Base-by-base conservation (phyloP, 2,797 vertebrate species). In the Anabas testudineus region DNA sequence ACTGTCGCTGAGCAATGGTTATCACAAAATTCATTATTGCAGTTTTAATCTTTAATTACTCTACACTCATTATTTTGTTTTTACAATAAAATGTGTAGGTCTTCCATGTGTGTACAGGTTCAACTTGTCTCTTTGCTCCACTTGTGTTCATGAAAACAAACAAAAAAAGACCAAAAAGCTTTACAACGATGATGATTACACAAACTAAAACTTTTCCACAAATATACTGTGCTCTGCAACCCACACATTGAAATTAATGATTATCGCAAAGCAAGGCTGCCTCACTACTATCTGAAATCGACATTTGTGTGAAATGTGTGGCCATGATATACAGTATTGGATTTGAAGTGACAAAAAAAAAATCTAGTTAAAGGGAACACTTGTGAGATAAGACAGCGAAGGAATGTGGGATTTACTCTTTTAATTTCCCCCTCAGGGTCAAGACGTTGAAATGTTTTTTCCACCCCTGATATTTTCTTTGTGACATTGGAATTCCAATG, bases 21-120 rank as follows among this genome's bases (percentile, higher is more conserved):
- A 78, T 78, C 52, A 55, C 34, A 56, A 67, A 83, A 82, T 56
- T 74, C 53, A 85, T 80, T 62, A 76, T 14, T 65, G 36, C 41
- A 53, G 61, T 82, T 83, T 72, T 71, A 48, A 82, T 67, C 60
- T 71, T 43, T 53, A 76, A 74, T 61, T 54, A 58, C 46, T 75
- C 5, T 37, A 42, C 41, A 28, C 42, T 43, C 42, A 36, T 21
- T 21, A 21, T 2, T 21, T 21, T 21, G 21, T 21, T 21, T 21
- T 21, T 21, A 21, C 21, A 21, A 21, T 21, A 21, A 21, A 21
- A 21, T 21, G 21, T 21, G 21, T 45, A 56, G 81, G 51, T 67
- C 47, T 53, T 68, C 59, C 52, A 81, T 67, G 62, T 64, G 36
- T 41, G 64, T 12, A 43, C 10, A 45, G 18, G 12, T 69, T 54